Base-by-base conservation (phyloP, 2,888 invertebrate genomes). In the Ptilodon capucinus region DNA sequence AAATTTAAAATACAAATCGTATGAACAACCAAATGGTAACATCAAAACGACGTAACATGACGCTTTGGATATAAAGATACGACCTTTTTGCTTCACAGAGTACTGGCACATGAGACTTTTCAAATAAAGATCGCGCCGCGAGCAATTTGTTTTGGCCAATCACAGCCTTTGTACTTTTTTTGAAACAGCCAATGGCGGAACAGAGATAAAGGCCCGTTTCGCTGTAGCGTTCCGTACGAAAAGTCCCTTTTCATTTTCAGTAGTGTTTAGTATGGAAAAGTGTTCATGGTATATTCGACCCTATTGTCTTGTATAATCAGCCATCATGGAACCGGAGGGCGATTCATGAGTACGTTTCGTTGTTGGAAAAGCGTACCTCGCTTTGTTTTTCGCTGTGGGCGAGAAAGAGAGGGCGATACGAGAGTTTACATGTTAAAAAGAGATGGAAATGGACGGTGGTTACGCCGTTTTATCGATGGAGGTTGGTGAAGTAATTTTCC, bases 91-190 rank as follows among this genome's bases (percentile, higher is more conserved):
- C 42, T 43, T 40, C 18, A 43, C 50, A 41, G 50, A n/a, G 34
- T 45, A 39, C 34, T 52, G 71, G 70, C 79, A 61, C 71, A 73
- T 86, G 81, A 51, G 81, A 60, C 81, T 56, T 83, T 87, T 81
- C 55, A 54, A 78, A 80, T 84, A 84, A 85, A 86, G 79, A 83
- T 82, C 80, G 71, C 74, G 72, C 84, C 89, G 85, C 84, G 78
- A 80, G 85, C 91, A 91, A 91, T 92, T 92, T 92, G 87, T 86
- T 86, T 86, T 77, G 74, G 76, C 92, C 92, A 92, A 92, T 92
- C 86, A 81, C 83, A 78, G 69, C 81, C 79, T 75, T 75, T 76
- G 76, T 78, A 73, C 70, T 84, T 85, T 88, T 89, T 88, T 88
- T 78, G 69, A 83, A 86, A 83, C 86, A 81, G 64, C 92, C 91